These are phyloP conservation scores for Ispidina picta DNA, from an alignment of 2,797 vertebrate species.

Conservation along the genomic window DNA sequence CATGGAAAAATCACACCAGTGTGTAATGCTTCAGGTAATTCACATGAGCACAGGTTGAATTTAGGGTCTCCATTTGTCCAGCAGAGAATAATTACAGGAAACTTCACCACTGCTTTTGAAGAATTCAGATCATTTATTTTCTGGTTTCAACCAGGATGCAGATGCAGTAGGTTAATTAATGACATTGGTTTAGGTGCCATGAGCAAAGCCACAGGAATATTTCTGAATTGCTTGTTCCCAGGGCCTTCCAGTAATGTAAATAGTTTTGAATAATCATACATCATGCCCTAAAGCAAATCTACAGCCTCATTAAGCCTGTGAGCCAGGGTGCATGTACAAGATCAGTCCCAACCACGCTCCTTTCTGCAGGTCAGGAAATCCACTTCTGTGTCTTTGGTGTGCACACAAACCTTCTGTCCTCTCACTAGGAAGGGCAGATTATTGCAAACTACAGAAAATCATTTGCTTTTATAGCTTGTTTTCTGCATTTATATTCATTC, in stretches of 20 bases:
- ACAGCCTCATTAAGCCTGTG: background rate
- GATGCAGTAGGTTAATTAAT: background rate
- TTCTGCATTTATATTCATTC: conserved; percentile 20
- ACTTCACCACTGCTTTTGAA: background rate
- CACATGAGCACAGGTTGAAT: background rate
- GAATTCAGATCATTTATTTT: background rate
- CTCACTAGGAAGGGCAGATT: background rate
- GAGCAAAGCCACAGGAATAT: background rate
- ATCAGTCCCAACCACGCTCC: background rate
- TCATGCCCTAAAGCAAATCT: background rate
- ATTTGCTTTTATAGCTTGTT: background rate
- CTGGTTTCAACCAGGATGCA: background rate
- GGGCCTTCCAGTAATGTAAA: background rate
- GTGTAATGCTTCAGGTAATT: background rate
- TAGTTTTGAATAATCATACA: background rate
- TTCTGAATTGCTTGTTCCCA: background rate
- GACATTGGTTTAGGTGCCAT: background rate
- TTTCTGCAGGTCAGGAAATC: background rate
- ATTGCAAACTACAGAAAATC: background rate
- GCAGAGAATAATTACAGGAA: background rate
- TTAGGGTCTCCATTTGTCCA: background rate
- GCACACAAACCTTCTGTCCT: background rate
- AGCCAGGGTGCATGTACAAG: background rate
- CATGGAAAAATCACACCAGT: background rate
- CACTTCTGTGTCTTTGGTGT: background rate